phyloP scores from a whole-genome alignment of 2,888 invertebrate species.

The Eristalis pertinax region DNA sequence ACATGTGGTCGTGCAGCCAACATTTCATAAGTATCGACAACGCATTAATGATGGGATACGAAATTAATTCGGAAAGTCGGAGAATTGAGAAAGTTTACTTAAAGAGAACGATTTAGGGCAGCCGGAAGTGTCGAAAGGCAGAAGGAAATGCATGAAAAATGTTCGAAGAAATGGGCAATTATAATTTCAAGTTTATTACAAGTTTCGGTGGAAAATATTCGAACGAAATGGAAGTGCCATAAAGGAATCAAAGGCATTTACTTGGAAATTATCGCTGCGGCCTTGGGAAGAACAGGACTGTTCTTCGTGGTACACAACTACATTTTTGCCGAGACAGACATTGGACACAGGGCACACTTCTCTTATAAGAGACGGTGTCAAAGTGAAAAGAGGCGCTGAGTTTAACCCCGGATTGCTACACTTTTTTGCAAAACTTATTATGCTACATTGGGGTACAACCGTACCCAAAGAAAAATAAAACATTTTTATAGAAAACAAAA shows the following conservation, averaged over 20 bases:
- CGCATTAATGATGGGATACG: not conserved
- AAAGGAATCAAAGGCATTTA: not conserved
- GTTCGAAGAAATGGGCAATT: not conserved
- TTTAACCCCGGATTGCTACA: too few relatives aligned
- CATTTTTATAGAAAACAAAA: too few relatives aligned
- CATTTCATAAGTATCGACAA: not conserved
- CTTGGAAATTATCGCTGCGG: not conserved
- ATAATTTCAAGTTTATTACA: too few relatives aligned
- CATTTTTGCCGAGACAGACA: too few relatives aligned
- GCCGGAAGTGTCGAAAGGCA: not conserved
- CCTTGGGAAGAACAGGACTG: too few relatives aligned
- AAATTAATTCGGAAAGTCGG: not conserved
- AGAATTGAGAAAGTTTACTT: not conserved
- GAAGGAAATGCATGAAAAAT: not conserved
- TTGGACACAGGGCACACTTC: too few relatives aligned
- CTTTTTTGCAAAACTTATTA: too few relatives aligned
- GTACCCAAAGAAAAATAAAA: too few relatives aligned
- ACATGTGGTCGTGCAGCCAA: not conserved
- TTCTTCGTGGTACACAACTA: too few relatives aligned
- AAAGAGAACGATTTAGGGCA: not conserved
- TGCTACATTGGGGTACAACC: too few relatives aligned
- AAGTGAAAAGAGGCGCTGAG: too few relatives aligned
- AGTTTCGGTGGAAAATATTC: not conserved
- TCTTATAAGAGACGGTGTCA: too few relatives aligned
- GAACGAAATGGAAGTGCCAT: not conserved